Evolutionary conservation across 2,113 vertebrate species (phyloP).

Genomic region (Sialia sialis): DNA sequence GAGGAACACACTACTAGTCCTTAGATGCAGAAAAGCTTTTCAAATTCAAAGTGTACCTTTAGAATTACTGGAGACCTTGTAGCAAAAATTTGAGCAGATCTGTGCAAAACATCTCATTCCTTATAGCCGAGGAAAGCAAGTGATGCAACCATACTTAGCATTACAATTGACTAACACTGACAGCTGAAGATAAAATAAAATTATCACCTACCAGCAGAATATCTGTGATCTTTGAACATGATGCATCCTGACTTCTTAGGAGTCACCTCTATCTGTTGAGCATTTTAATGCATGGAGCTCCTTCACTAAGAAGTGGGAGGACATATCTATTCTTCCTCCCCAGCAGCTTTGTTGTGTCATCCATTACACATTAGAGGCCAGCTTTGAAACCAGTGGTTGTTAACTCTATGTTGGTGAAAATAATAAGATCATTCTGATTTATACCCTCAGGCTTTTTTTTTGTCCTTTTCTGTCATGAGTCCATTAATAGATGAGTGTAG

Average conservation of each 20-base stretch:
- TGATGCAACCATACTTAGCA: background rate
- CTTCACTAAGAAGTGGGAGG: background rate
- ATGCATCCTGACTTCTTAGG: background rate
- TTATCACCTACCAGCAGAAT: background rate
- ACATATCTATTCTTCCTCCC: background rate
- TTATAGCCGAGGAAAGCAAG: background rate
- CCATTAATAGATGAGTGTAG: fast-evolving
- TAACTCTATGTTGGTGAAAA: background rate
- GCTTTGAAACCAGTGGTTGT: background rate
- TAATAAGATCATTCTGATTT: background rate
- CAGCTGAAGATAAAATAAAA: constrained; percentile 3
- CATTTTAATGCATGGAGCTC: background rate
- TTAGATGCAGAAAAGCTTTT: background rate
- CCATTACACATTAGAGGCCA: background rate
- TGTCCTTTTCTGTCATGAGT: background rate
- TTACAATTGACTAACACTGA: background rate
- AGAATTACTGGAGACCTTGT: background rate
- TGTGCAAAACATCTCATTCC: background rate
- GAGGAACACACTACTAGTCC: background rate
- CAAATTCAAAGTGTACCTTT: background rate
- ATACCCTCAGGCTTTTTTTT: background rate
- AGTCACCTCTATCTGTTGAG: background rate
- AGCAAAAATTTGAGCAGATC: background rate
- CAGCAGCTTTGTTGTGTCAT: background rate
- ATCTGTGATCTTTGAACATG: background rate